Base-by-base conservation (phyloP, 1,140 invertebrate species). In the Sitobion miscanthi region DNA sequence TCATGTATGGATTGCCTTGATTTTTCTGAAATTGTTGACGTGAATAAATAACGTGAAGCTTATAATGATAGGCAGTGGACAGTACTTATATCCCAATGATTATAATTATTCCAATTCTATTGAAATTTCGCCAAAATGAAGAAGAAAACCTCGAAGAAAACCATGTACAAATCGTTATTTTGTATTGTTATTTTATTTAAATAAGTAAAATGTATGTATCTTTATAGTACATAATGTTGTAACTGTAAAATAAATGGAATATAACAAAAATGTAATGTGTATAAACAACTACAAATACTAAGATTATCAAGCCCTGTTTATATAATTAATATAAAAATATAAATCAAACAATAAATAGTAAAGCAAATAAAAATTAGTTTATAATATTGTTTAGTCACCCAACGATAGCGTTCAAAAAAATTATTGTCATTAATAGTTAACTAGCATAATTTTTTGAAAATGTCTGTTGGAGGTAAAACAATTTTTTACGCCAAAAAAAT, bases 381-480 rank as follows among this genome's bases (percentile, higher is more conserved):
- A 21, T 21, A 21, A 54, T 42, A 42, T 54, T 3, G 20, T 54
- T 54, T 21, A 54, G 52, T 0, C 14, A n/a, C 30, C 62, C 14
- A 69, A n/a, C 30, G n/a, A 69, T n/a, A n/a, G 62, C 14, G 30
- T 69, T 69, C 30, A 69, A 69, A 69, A 69, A n/a, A 77, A 77
- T n/a, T 77, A 77, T 69, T n/a, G 30, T n/a, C 30, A 77, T 77
- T 77, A 77, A n/a, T 77, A 77, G 62, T 77, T 77, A n/a, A n/a
- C 30, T 77, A 85, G 8, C 9, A 25, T 35, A 35, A 49, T 87
- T 49, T 87, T 87, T 87, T n/a, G 2, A 20, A n/a, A 88, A 88
- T 89, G 17, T 89, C n/a, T 23, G n/a, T 89, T 54, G 38, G 17
- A 23, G 20, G 11, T 14, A 30, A 3, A 54, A 52, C 1, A 89